Evolutionary conservation across 2,888 invertebrate genomes (phyloP), one percentile per base, ranked within the genome.

Genomic region (Apamea anceps): DNA sequence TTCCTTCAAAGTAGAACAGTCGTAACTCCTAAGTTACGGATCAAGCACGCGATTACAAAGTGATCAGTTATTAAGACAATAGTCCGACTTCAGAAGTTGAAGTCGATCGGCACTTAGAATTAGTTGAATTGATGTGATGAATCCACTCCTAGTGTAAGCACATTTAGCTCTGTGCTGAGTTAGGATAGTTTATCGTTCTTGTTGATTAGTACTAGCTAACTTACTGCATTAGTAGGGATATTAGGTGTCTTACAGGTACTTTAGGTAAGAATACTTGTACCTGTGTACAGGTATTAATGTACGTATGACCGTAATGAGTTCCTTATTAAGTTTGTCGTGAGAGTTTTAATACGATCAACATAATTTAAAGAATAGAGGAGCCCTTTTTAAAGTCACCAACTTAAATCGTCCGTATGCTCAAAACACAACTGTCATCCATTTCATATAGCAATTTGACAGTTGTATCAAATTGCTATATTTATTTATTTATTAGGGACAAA

Each of bases 61-160:
- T 65, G 68, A 83, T 86, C 48, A 83, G 76, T 76, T 86, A 83
- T 82, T 85, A 76, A 78, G 79, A 85, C 77, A 82, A 85, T 84
- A 84, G 74, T 87, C 66, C 48, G 68, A 72, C 75, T 87, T 87
- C 57, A 21, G 28, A 80, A 83, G 73, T 84, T 54, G 68, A 80
- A 80, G 80, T 80, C 74, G 78, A 80, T 87, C 76, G 71, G 75
- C 72, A 82, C 72, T 81, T 80, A 42, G 78, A 89, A 89, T 84
- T 87, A 81, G 85, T 87, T 74, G 82, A 85, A 85, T 87, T 87
- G 82, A 87, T 81, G 86, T 84, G 84, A 86, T 85, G 82, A 85
- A 84, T 78, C 72, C 42, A 72, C 81, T 79, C 45, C 74, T 51
- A 68, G 66, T 72, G 87, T 81, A 80, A 82, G 87, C 74, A 85